Evolutionary conservation across 2,888 invertebrate species (phyloP).

Genomic region (Amorpha juglandis): DNA sequence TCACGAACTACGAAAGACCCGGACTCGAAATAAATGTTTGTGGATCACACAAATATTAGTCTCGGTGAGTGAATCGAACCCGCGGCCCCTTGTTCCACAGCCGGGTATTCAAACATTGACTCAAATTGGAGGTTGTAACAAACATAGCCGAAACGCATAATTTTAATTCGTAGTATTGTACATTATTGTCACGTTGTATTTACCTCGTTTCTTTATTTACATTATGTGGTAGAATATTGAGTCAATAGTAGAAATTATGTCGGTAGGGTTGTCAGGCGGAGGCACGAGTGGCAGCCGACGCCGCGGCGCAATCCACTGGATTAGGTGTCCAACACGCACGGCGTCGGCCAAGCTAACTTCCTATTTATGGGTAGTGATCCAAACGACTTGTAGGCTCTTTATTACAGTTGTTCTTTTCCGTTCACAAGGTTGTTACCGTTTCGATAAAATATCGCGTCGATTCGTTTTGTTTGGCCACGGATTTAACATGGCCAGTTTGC

Average conservation of each 20-base stretch:
- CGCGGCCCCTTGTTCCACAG: no score
- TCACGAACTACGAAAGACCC: no score
- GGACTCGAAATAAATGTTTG: no score
- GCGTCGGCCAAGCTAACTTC: slow-evolving; percentile 59
- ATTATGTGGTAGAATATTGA: slow-evolving; percentile 43
- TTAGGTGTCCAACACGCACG: slow-evolving; percentile 77
- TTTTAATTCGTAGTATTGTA: neutral
- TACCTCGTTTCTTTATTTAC: neutral
- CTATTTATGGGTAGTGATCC: slow-evolving; percentile 78
- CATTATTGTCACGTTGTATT: neutral
- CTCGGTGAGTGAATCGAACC: no score
- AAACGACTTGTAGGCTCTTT: slow-evolving; percentile 83
- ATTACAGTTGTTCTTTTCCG: slow-evolving; percentile 82
- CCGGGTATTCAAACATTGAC: no score
- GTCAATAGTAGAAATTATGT: slow-evolving; percentile 71
- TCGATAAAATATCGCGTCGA: slow-evolving; percentile 72
- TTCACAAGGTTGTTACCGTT: slow-evolving; percentile 72
- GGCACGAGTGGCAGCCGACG: slow-evolving; percentile 51
- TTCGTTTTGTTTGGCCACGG: slow-evolving; percentile 60
- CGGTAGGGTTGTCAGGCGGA: slow-evolving; percentile 48
- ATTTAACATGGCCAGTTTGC: slow-evolving; percentile 45
- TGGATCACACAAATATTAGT: no score
- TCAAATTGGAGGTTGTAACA: no score
- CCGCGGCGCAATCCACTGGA: slow-evolving; percentile 71
- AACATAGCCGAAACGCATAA: no score